These are phyloP conservation scores for Anguilla pacifica DNA, from an alignment of 2,797 vertebrate species.

Conservation along the genomic window DNA sequence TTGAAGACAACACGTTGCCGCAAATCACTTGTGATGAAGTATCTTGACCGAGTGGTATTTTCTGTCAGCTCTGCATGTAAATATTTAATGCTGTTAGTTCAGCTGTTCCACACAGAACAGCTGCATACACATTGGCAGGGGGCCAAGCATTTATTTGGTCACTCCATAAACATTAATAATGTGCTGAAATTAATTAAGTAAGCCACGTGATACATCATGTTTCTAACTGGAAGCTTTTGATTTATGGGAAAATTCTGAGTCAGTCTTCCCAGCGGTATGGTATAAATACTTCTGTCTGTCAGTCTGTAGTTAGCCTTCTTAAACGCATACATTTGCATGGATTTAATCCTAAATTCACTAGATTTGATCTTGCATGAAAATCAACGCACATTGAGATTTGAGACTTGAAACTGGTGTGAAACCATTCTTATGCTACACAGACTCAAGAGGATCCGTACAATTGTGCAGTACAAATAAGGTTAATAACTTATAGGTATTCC, in stretches of 20 bases:
- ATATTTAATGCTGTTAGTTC: conserved; percentile 21
- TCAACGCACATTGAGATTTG: no score
- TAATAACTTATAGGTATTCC: no score
- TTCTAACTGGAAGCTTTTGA: neutral
- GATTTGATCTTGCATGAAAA: no score
- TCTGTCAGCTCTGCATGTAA: conserved; percentile 14
- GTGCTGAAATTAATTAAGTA: neutral
- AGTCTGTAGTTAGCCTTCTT: neutral
- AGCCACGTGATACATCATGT: neutral
- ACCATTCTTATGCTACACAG: no score
- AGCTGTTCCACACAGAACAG: neutral
- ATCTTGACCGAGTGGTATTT: conserved; percentile 1
- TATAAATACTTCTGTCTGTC: neutral
- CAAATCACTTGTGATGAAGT: neutral
- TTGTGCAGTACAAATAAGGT: no score
- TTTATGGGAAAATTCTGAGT: neutral
- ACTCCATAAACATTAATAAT: neutral
- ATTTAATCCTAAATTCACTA: no score
- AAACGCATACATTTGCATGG: neutral
- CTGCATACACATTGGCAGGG: neutral
- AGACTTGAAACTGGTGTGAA: no score
- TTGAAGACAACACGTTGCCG: neutral
- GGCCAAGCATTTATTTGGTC: neutral
- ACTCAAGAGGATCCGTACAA: no score
- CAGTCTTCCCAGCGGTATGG: neutral